phyloP scores from a whole-genome alignment of 2,797 vertebrate species.

The Anguilla pacifica region DNA sequence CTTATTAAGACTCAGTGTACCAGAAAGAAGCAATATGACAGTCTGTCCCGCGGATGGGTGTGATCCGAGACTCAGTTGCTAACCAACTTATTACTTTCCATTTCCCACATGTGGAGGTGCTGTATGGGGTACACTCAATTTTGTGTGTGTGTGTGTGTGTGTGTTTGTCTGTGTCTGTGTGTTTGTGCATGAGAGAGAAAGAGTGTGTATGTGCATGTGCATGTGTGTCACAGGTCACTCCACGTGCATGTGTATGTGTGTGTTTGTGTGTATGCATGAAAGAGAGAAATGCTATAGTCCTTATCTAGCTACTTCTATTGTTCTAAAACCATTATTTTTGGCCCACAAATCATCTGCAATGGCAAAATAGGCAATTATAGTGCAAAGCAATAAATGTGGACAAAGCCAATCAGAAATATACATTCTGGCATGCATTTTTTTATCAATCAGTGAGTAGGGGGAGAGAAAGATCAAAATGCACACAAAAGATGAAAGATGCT shows the following conservation, averaged over 20 bases:
- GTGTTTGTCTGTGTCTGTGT: neutral
- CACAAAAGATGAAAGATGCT: neutral
- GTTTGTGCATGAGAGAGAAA: neutral
- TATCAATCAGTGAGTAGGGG: neutral
- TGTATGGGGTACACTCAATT: conserved; percentile 90
- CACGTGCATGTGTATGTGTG: conserved; percentile 15
- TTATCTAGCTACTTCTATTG: no score
- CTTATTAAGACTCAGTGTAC: conserved; percentile 84
- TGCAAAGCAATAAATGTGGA: neutral
- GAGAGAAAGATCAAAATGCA: neutral
- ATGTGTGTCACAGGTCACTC: neutral
- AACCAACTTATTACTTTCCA: conserved; percentile 59
- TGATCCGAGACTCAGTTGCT: conserved; percentile 67
- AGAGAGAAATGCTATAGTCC: conserved; percentile 1
- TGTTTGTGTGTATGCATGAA: conserved; percentile 3
- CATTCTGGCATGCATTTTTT: neutral
- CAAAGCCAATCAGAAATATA: neutral
- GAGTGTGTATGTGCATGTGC: conserved; percentile 6
- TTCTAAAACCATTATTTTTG: neutral
- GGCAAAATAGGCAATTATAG: neutral
- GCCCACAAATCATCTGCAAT: no score
- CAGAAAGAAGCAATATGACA: conserved; percentile 81
- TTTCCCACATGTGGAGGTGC: neutral
- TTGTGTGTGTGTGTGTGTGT: conserved; percentile 42
- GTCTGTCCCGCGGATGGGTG: conserved; percentile 75